phyloP scores from a whole-genome alignment of 2,888 invertebrate species.

The Perdita meconis region DNA sequence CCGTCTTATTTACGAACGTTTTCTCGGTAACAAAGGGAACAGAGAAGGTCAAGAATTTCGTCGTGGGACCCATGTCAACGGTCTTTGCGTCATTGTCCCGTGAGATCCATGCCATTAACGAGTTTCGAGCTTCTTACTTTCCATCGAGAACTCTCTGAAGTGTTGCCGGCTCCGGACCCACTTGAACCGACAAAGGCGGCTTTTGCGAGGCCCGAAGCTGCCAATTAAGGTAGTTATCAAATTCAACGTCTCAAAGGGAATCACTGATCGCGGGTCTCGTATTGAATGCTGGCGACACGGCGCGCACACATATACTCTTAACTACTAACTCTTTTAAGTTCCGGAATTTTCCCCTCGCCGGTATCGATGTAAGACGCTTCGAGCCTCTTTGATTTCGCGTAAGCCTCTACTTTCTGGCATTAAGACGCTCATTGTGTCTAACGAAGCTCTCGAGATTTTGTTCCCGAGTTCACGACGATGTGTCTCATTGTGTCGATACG shows the following conservation, averaged over 20 bases:
- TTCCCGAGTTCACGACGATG: background rate
- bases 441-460: background rate
- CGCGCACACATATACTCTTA: background rate
- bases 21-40: background rate
- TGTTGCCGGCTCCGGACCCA: constrained; percentile 46
- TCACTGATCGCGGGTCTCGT: constrained; percentile 43
- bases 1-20: constrained; percentile 15
- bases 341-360: background rate
- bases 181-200: constrained; percentile 66
- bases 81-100: constrained; percentile 64
- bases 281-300: constrained; percentile 32
- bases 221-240: constrained; percentile 71
- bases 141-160: constrained; percentile 58
- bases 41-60: constrained; percentile 26
- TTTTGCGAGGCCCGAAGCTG: constrained; percentile 54
- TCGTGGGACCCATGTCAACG: constrained; percentile 30
- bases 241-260: constrained; percentile 67
- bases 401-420: background rate
- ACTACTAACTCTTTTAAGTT: constrained; percentile 23
- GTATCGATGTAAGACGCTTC: constrained; percentile 27
- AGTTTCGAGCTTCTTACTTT: constrained; percentile 71
- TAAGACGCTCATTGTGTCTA: background rate
- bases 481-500: background rate
- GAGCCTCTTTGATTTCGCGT: constrained; percentile 3
- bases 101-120: constrained; percentile 68